phyloP scores from a whole-genome alignment of 1,140 invertebrate species.

The Frieseomelitta varia region DNA sequence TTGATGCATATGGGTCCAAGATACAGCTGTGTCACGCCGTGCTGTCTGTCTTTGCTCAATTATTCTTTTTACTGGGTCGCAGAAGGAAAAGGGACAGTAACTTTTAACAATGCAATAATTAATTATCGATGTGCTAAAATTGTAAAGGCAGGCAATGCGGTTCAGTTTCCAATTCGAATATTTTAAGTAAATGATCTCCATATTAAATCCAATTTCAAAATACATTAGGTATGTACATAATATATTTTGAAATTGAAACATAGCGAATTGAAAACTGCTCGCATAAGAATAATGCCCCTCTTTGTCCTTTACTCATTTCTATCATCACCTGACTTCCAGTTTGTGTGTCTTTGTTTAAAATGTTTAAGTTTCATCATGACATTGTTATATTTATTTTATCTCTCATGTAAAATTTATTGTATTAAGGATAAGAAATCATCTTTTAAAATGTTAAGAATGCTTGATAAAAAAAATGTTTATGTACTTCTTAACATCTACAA shows the following conservation, averaged over 20 bases:
- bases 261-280: conserved; percentile 52
- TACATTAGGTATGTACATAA: neutral
- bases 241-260: neutral
- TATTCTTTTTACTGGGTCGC: conserved; percentile 69
- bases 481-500: conserved; percentile 4
- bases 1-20: conserved; percentile 80
- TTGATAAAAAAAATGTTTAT: neutral
- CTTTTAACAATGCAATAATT: conserved; percentile 44
- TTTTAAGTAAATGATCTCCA: neutral
- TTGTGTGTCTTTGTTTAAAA: conserved; percentile 22
- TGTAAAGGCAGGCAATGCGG: conserved; percentile 59
- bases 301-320: conserved; percentile 52
- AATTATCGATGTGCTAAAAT: conserved; percentile 2
- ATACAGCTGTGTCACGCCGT: conserved; percentile 77
- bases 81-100: conserved; percentile 76
- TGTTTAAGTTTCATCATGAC: conserved; percentile 23
- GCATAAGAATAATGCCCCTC: conserved; percentile 51
- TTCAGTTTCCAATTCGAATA: conserved; percentile 56
- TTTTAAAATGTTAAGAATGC: conserved; percentile 3
- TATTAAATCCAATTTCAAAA: neutral
- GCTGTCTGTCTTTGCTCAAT: conserved; percentile 68
- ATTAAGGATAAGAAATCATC: conserved; percentile 28
- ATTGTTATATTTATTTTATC: conserved; percentile 36
- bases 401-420: neutral
- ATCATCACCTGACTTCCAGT: conserved; percentile 53